Conservation (phyloP, 1,140 invertebrate genomes). For the Wasmannia auropunctata region DNA sequence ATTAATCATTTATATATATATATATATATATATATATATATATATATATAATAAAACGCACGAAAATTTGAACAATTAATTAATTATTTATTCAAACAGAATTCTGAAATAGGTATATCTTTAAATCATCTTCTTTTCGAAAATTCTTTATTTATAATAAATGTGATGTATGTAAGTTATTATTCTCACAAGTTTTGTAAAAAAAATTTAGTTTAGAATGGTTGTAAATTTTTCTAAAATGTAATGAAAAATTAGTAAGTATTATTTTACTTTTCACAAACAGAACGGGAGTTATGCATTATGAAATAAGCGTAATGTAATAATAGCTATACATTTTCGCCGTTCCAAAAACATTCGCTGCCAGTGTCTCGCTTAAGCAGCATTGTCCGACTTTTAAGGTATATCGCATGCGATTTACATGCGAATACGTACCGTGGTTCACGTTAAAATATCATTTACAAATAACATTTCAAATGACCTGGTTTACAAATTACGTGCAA, state of each 20-base stretch:
- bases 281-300: neutral
- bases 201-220: neutral
- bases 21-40: neutral
- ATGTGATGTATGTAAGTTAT: neutral
- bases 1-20: neutral
- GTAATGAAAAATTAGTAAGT: neutral
- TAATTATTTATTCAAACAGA: neutral
- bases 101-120: neutral
- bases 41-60: neutral
- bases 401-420: slow-evolving; percentile 68
- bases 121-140: neutral
- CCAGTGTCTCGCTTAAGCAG: slow-evolving; percentile 56
- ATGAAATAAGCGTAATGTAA: slow-evolving; percentile 6
- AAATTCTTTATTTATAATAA: neutral
- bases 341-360: slow-evolving; percentile 35
- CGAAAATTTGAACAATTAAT: neutral
- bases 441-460: slow-evolving; percentile 67
- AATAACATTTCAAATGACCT: slow-evolving; percentile 59
- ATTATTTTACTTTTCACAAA: slow-evolving; percentile 21
- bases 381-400: slow-evolving; percentile 69
- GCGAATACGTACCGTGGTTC: slow-evolving; percentile 61
- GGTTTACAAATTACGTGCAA: slow-evolving; percentile 62
- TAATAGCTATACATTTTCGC: neutral
- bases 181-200: neutral
- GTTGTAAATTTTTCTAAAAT: neutral